Base-by-base conservation (phyloP, 2,113 vertebrate genomes). In the Oryzias celebensis region DNA sequence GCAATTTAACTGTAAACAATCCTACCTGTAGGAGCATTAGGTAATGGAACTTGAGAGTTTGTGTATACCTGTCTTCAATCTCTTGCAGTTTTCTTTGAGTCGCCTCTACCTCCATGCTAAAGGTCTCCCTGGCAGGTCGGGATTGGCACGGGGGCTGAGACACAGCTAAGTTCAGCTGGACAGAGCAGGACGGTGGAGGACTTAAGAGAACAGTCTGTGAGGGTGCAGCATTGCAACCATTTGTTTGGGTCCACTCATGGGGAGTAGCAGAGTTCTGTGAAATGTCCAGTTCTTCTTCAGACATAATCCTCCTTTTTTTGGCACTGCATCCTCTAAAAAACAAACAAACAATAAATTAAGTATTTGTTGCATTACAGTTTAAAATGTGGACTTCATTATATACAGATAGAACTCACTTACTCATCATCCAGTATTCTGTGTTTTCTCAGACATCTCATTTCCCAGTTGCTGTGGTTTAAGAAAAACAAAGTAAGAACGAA, bases 71-170 rank as follows among this genome's bases (percentile, higher is more conserved):
- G 62, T 92, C 88, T 73, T 93, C 91, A 0, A 93, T 93, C 75
- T 93, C 91, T 79, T 85, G 89, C 48, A 93, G 88, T 63, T 69
- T 91, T 68, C 86, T 90, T 65, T 93, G 92, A 48, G 91, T 91
- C 0, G 91, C 82, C 53, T 91, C 92, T n/a, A 92, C 68, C 71
- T 93, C 91, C 89, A 92, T 92, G 74, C 88, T 81, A 71, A 83
- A 87, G 26, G 62, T 77, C 44, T 89, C 90, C 0, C 75, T 22
- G 16, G 87, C 86, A 8, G 52, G 58, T 51, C 64, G 62, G 23
- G 65, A 3, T 18, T 61, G 13, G 3, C 67, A 26, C 4, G 78
- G 51, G 23, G 70, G 7, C 5, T 53, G 52, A 2, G 62, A 15
- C 50, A 75, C 43, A 54, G 51, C 48, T 47, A 36, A 4, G 41